phyloP scores from a whole-genome alignment of 2,888 invertebrate species.

The Drosophila longiperda region DNA sequence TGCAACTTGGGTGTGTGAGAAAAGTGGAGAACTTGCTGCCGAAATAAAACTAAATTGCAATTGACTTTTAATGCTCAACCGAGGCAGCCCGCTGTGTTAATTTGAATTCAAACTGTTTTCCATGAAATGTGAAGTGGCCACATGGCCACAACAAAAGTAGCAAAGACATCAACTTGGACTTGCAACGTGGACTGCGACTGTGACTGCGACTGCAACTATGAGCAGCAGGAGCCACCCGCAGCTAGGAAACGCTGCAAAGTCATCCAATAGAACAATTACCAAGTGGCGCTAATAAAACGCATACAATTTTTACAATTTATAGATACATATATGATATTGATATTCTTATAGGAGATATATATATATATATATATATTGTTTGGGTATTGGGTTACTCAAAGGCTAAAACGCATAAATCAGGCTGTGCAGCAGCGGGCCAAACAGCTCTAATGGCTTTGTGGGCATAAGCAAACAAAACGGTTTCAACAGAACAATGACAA shows the following conservation, averaged over 20 bases:
- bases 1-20: not conserved
- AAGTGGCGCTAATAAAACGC: slow-evolving; percentile 76
- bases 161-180: slow-evolving; percentile 17
- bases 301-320: slow-evolving; percentile 11
- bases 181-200: not conserved
- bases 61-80: slow-evolving; percentile 75
- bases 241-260: slow-evolving; percentile 21
- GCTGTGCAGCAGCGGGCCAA: slow-evolving; percentile 28
- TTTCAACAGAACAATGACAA: slow-evolving; percentile 44
- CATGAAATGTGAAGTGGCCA: slow-evolving; percentile 54
- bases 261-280: slow-evolving; percentile 57
- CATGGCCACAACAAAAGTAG: slow-evolving; percentile 27
- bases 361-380: not conserved
- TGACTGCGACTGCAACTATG: not conserved
- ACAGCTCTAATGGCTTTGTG: slow-evolving; percentile 48
- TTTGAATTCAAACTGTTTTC: slow-evolving; percentile 81
- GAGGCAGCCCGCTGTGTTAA: slow-evolving; percentile 75
- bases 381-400: slow-evolving; percentile 56
- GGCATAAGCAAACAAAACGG: slow-evolving; percentile 73
- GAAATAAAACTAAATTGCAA: slow-evolving; percentile 76
- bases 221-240: slow-evolving; percentile 4
- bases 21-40: slow-evolving; percentile 30
- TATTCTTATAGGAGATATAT: slow-evolving; percentile 7
- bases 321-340: slow-evolving; percentile 23
- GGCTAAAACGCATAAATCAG: slow-evolving; percentile 66